These are phyloP conservation scores for Drosophila chauvacae DNA, from an alignment of 1,140 invertebrate genomes.

Conservation along the genomic window DNA sequence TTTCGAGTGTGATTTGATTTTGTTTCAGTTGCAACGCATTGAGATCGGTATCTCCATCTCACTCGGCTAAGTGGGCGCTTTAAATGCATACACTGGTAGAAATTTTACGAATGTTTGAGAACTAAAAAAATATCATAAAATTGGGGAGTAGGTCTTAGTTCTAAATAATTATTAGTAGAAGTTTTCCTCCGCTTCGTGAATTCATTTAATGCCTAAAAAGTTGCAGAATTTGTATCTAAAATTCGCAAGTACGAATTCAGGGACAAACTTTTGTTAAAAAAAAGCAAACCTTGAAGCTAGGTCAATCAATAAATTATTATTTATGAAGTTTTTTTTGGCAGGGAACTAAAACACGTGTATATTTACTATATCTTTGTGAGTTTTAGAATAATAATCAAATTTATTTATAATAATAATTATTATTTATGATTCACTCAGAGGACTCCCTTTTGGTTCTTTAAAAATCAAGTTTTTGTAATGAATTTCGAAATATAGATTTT, in stretches of 20 bases:
- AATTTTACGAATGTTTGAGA: not conserved
- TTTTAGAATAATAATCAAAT: no score
- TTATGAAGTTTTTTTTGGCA: not conserved
- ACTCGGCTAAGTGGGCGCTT: conserved; percentile 58
- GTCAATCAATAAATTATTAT: no score
- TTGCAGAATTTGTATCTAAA: not conserved
- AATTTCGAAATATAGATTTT: not conserved
- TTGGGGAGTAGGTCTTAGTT: no score
- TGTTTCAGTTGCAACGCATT: conserved; percentile 45
- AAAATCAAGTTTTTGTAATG: not conserved
- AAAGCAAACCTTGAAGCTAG: not conserved
- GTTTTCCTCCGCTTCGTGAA: not conserved
- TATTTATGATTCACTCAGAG: no score
- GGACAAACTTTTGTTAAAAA: not conserved
- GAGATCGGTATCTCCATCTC: conserved; percentile 38
- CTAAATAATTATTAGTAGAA: not conserved
- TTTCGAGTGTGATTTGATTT: conserved; percentile 55
- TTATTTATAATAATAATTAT: no score
- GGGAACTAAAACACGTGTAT: not conserved
- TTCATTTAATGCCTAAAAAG: not conserved
- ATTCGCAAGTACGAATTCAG: not conserved
- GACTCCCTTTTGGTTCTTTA: no score
- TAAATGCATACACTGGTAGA: conserved; percentile 33
- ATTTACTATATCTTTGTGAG: not conserved
- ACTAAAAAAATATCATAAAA: accelerated